These are phyloP conservation scores for Oostethus manadensis DNA, from an alignment of 2,113 vertebrate species.

Conservation along the genomic window DNA sequence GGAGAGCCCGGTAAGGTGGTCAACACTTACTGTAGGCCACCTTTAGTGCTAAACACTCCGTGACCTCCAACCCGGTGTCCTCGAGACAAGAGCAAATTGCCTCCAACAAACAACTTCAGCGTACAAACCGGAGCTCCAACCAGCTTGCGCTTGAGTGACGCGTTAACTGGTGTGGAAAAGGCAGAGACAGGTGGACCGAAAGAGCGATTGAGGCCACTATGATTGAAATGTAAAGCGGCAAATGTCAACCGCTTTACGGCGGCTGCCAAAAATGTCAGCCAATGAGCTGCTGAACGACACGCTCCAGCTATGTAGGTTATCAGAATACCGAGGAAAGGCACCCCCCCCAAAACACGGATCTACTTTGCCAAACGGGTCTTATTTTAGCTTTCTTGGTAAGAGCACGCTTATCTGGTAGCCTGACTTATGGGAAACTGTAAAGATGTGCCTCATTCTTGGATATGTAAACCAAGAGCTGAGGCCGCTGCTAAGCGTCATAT, in stretches of 20 bases:
- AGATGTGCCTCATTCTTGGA: no score
- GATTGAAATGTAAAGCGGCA: slow-evolving; percentile 35
- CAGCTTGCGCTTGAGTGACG: slow-evolving; percentile 13
- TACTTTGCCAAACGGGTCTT: slow-evolving; percentile 4
- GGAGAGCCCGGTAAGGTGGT: slow-evolving; percentile 58
- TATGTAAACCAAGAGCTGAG: no score
- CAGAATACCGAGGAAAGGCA: neutral
- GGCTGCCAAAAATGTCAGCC: slow-evolving; percentile 31
- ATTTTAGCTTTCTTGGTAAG: neutral
- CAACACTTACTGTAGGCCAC: slow-evolving; percentile 34
- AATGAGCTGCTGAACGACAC: slow-evolving; percentile 13
- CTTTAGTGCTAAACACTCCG: slow-evolving; percentile 60
- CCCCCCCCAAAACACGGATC: neutral
- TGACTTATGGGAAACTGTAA: no score
- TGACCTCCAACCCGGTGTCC: slow-evolving; percentile 46
- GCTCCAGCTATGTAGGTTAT: slow-evolving; percentile 15
- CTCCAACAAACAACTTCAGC: slow-evolving; percentile 9
- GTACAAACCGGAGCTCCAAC: slow-evolving; percentile 6
- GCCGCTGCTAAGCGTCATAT: no score
- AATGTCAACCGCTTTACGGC: slow-evolving; percentile 45
- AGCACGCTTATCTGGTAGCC: neutral
- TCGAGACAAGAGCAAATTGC: slow-evolving; percentile 10
- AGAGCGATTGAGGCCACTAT: slow-evolving; percentile 28
- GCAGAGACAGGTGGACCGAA: slow-evolving; percentile 54
- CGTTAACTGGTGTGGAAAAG: slow-evolving; percentile 33